phyloP scores from a whole-genome alignment of 2,888 invertebrate genomes.

The Molanna angustata region DNA sequence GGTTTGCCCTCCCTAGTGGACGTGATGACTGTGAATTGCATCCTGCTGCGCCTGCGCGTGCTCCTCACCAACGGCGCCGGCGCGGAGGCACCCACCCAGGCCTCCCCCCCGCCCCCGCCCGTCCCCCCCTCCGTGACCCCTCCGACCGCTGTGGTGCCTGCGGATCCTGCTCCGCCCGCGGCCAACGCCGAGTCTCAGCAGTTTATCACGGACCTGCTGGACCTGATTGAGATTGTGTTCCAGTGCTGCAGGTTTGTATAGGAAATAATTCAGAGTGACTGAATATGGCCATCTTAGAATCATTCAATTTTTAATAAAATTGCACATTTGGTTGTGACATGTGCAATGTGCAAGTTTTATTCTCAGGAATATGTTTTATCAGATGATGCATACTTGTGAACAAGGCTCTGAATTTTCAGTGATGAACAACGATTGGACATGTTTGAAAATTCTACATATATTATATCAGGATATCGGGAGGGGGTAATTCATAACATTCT shows the following conservation, averaged over 20 bases:
- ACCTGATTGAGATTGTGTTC: constrained; percentile 62
- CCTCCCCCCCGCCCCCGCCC: not conserved
- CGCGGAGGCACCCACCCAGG: constrained; percentile 41
- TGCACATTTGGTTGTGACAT: no score
- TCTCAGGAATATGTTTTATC: no score
- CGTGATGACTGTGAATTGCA: constrained; percentile 71
- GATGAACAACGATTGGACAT: no score
- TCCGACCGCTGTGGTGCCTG: constrained; percentile 46
- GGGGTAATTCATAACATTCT: no score
- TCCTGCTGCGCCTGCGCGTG: constrained; percentile 72
- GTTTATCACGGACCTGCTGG: constrained; percentile 64
- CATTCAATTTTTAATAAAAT: no score
- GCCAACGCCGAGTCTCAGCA: constrained; percentile 50
- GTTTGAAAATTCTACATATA: no score
- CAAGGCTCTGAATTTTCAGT: no score
- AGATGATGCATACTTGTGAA: no score
- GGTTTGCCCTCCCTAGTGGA: constrained; percentile 69
- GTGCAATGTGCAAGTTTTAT: no score
- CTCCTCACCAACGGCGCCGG: constrained; percentile 57
- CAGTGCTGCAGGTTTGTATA: constrained; percentile 56
- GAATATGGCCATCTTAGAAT: no score
- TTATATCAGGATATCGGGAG: no score
- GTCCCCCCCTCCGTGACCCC: not conserved
- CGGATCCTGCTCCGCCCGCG: constrained; percentile 37
- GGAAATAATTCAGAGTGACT: no score